phyloP scores from a whole-genome alignment of 2,888 invertebrate species.

The Machimus atricapillus region DNA sequence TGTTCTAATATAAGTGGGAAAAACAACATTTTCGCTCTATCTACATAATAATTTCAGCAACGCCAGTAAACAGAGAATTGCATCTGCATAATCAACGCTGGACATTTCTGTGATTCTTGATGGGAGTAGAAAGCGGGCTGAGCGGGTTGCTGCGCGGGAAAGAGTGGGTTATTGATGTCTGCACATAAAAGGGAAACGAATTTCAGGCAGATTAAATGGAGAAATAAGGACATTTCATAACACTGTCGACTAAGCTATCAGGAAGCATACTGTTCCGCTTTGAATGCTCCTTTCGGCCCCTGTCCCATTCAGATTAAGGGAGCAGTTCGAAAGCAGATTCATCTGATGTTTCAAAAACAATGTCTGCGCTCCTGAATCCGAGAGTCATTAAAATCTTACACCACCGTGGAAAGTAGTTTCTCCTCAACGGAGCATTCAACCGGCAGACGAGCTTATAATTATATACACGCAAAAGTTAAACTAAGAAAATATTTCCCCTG shows the following conservation, averaged over 20 bases:
- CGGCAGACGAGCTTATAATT: background rate
- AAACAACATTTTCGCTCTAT: conserved; percentile 1
- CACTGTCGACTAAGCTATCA: background rate
- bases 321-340: background rate
- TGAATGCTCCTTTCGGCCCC: background rate
- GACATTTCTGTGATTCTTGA: background rate
- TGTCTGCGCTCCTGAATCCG: background rate
- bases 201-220: conserved; percentile 22
- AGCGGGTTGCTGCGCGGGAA: background rate
- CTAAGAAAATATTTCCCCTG: background rate
- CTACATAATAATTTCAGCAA: background rate
- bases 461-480: background rate
- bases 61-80: conserved; percentile 27
- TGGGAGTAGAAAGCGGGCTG: background rate
- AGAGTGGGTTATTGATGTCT: background rate
- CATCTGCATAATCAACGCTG: conserved; percentile 18
- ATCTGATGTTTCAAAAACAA: background rate
- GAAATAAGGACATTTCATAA: conserved; percentile 15
- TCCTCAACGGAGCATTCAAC: background rate
- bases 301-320: background rate
- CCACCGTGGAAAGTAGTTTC: background rate
- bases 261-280: background rate
- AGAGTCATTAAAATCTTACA: conserved; percentile 1
- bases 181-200: background rate
- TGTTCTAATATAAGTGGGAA: conserved; percentile 22